phyloP scores from a whole-genome alignment of 1,140 invertebrate genomes.

The Drosophila parvula region DNA sequence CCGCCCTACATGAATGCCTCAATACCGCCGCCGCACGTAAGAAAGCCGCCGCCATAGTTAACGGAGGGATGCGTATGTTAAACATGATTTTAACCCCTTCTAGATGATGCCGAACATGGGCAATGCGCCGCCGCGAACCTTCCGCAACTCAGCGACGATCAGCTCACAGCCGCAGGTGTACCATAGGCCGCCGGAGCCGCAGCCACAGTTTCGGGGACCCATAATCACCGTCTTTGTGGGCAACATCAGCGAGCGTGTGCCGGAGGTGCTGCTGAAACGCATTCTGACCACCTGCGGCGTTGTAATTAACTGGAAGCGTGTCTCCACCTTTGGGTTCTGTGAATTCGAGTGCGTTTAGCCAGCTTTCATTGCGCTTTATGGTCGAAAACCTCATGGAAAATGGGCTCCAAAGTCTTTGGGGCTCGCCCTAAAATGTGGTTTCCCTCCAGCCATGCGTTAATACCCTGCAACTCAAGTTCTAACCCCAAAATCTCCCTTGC shows the following conservation, averaged over 20 bases:
- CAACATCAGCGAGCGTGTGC: constrained; percentile 98
- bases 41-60: background rate
- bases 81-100: background rate
- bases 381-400: background rate
- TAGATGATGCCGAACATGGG: constrained; percentile 85
- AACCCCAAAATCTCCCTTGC: constrained; percentile 70
- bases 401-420: no score
- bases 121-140: constrained; percentile 82
- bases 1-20: constrained; percentile 86
- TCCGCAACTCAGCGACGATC: constrained; percentile 84
- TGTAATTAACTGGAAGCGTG: constrained; percentile 98
- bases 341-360: constrained; percentile 87
- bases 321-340: constrained; percentile 99
- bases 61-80: no score
- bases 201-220: constrained; percentile 88
- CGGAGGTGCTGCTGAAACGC: constrained; percentile 97
- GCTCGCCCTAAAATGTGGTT: background rate
- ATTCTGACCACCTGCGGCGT: constrained; percentile 96
- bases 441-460: background rate
- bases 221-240: constrained; percentile 98
- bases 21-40: constrained; percentile 85
- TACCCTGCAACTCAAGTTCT: background rate
- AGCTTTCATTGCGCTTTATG: background rate
- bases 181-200: constrained; percentile 74
- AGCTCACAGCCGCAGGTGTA: constrained; percentile 81